Percentiles rank a stretch among this genome's conserved stretches.
Evolutionary conservation across 1,140 invertebrate species (phyloP).

Genomic region (Lerema accius): DNA sequence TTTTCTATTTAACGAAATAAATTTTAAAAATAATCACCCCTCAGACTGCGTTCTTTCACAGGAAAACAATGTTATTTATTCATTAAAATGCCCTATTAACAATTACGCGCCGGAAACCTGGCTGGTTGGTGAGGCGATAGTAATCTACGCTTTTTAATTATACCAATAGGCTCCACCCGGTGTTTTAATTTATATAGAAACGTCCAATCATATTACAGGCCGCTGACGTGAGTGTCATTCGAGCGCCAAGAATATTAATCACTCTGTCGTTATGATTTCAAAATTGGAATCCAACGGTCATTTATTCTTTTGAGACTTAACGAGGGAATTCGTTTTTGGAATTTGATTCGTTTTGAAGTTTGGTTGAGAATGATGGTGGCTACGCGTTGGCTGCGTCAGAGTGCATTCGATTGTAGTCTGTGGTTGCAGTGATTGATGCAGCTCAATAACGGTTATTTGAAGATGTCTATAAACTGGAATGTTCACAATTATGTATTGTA

Average conservation of each 20-base stretch:
- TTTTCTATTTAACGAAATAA: constrained; percentile 22
- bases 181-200: constrained; percentile 70
- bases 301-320: constrained; percentile 45
- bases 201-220: constrained; percentile 74
- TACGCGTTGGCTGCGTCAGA: constrained; percentile 32
- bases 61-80: constrained; percentile 60
- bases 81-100: constrained; percentile 60
- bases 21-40: constrained; percentile 37
- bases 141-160: constrained; percentile 78
- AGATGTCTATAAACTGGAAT: too few species aligned
- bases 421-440: background rate
- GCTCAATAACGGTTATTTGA: too few species aligned
- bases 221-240: constrained; percentile 68
- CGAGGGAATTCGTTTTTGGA: constrained; percentile 40
- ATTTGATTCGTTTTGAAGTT: constrained; percentile 51
- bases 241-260: constrained; percentile 63
- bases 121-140: constrained; percentile 67
- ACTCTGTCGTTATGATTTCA: constrained; percentile 59
- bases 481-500: too few species aligned
- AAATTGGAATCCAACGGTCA: constrained; percentile 48
- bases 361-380: constrained; percentile 40
- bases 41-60: constrained; percentile 46
- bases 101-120: constrained; percentile 72
- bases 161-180: constrained; percentile 69
- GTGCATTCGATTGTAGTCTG: constrained; percentile 17